Evolutionary conservation across 2,113 vertebrate genomes (phyloP), one percentile per base, ranked within the genome.

Genomic region (Menura novaehollandiae): DNA sequence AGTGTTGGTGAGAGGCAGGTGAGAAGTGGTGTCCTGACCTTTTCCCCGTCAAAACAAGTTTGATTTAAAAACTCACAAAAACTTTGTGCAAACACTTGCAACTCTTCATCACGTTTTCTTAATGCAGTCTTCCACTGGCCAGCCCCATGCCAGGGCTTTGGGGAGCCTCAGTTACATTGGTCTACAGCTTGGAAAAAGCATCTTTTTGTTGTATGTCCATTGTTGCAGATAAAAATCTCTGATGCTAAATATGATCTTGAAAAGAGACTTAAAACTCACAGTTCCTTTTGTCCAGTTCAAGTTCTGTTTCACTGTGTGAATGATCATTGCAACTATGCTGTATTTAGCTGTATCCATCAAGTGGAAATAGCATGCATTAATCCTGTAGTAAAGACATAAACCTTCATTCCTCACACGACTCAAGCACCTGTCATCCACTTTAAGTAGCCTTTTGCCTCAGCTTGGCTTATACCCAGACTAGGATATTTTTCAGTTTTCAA

Each of bases 161-260:
- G 56, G 27, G 37, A 91, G 47, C 49, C 52, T 19, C 1, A 1
- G 15, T 69, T 62, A 9, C 1, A 0, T 4, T 51, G 52, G 12
- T 59, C 30, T 46, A 15, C 52, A 66, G 64, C 33, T n/a, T 78
- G 43, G 32, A 89, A 74, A 35, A 67, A 67, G 23, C 35, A 51
- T 20, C 7, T 2, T 37, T 69, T 71, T 62, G 4, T 46, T 37
- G 2, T 41, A 15, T 43, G n/a, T 66, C 30, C 37, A 16, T 16
- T 16, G 8, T 12, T 80, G 33, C 14, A 69, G 77, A 49, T 41
- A 85, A 80, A 75, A 80, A 52, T 80, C 21, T 46, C 67, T 52
- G 32, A 58, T 74, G n/a, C 51, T 73, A 62, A 92, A 32, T 43
- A 27, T 9, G 30, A 23, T 51, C 32, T 76, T 63, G 63, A 71